Evolutionary conservation across 2,888 invertebrate genomes (phyloP).

Genomic region (Drosophila kokeensis): DNA sequence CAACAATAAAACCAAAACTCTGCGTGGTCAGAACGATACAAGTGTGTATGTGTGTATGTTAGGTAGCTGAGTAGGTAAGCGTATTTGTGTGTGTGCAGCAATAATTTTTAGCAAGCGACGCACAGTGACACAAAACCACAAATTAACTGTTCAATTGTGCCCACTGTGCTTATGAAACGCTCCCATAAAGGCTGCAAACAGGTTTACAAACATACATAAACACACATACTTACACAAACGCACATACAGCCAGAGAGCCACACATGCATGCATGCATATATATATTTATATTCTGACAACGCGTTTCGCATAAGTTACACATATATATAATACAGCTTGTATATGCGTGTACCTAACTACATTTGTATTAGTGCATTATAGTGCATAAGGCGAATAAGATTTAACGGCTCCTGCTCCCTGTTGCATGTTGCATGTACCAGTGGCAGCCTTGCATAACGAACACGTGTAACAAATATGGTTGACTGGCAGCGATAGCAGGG

Average conservation of each 20-base stretch:
- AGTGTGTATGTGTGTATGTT: slow-evolving; percentile 13
- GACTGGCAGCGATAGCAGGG: slow-evolving; percentile 54
- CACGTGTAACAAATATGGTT: slow-evolving; percentile 81
- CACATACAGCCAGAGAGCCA: slow-evolving; percentile 2
- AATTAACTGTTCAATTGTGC: slow-evolving; percentile 34
- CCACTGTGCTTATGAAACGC: slow-evolving; percentile 50
- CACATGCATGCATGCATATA: slow-evolving; percentile 19
- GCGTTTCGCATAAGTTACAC: slow-evolving; percentile 77
- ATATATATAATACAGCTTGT: slow-evolving; percentile 1
- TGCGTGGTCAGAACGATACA: slow-evolving; percentile 65
- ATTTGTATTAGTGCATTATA: slow-evolving; percentile 22
- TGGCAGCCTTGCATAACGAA: slow-evolving; percentile 79
- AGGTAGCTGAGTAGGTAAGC: slow-evolving; percentile 18
- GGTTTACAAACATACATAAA: slow-evolving; percentile 50
- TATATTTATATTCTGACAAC: slow-evolving; percentile 74
- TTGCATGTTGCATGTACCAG: slow-evolving; percentile 34
- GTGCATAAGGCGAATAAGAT: slow-evolving; percentile 66
- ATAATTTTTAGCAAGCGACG: slow-evolving; percentile 72
- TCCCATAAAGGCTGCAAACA: slow-evolving; percentile 55
- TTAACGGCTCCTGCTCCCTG: slow-evolving; percentile 45
- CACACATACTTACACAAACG: neutral
- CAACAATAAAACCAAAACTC: slow-evolving; percentile 51
- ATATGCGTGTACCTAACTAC: neutral
- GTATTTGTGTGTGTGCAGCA: slow-evolving; percentile 51
- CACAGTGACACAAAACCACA: slow-evolving; percentile 56